Conservation (phyloP, 2,888 invertebrate genomes). For the Pediacus dermestoides region DNA sequence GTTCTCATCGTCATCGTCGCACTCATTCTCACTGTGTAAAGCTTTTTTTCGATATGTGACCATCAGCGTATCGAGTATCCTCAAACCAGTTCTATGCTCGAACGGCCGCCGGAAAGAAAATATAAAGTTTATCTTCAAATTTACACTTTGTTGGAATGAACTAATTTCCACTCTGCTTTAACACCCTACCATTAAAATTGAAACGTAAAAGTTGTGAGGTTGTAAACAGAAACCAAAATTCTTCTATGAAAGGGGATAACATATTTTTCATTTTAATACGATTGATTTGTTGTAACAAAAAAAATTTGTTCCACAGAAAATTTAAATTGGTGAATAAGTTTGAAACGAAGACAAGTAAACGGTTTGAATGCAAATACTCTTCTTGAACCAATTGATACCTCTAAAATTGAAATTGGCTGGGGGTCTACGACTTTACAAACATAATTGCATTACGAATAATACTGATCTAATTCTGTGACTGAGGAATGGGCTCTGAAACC, state of each 20-base stretch:
- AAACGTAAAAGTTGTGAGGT: too few relatives aligned
- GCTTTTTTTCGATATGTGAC: neutral
- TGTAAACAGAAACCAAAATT: too few relatives aligned
- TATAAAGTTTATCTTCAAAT: constrained; percentile 6
- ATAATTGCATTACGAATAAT: constrained; percentile 24
- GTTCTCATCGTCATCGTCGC: constrained; percentile 7
- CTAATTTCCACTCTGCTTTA: too few relatives aligned
- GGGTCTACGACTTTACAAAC: constrained; percentile 12
- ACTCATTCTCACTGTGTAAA: neutral
- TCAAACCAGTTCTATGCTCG: constrained; percentile 2
- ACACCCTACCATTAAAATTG: too few relatives aligned
- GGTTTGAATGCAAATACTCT: constrained; percentile 7
- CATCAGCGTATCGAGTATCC: neutral
- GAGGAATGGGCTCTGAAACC: neutral
- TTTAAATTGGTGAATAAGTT: too few relatives aligned
- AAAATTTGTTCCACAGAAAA: too few relatives aligned
- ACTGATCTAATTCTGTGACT: constrained; percentile 17
- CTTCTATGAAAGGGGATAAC: too few relatives aligned
- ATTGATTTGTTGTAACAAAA: too few relatives aligned
- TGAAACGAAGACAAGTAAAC: too few relatives aligned
- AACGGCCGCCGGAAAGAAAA: constrained; percentile 4
- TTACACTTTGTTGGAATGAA: constrained; percentile 7
- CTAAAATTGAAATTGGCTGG: constrained; percentile 18
- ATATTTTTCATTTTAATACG: too few relatives aligned
- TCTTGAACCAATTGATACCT: constrained; percentile 14